Evolutionary conservation across 2,113 vertebrate genomes (phyloP).

Genomic region (Pyxicephalus adspersus): DNA sequence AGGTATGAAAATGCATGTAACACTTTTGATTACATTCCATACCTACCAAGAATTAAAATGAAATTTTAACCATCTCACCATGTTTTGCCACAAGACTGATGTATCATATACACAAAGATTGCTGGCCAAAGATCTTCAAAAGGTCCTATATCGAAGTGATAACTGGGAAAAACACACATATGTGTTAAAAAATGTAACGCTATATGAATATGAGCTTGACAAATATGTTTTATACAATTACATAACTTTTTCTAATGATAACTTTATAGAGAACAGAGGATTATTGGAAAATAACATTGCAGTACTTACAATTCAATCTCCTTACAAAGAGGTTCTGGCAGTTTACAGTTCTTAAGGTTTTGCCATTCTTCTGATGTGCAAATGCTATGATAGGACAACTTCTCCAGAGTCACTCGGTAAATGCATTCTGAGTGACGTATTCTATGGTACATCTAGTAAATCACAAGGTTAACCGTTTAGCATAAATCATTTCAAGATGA

Average conservation of each 20-base stretch:
- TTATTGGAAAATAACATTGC: too few relatives aligned
- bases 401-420: slow-evolving; percentile 98
- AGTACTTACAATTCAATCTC: slow-evolving; percentile 88
- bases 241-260: too few relatives aligned
- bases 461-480: not conserved
- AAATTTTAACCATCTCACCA: slow-evolving; percentile 74
- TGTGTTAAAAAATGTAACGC: too few relatives aligned
- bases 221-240: too few relatives aligned
- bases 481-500: too few relatives aligned
- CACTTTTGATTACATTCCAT: too few relatives aligned
- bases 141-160: slow-evolving; percentile 94
- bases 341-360: slow-evolving; percentile 85
- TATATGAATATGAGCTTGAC: too few relatives aligned
- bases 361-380: slow-evolving; percentile 97
- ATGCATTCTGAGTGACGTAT: slow-evolving; percentile 99
- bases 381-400: slow-evolving; percentile 96
- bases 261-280: too few relatives aligned
- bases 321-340: slow-evolving; percentile 86
- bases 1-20: too few relatives aligned
- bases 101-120: slow-evolving; percentile 96
- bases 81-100: slow-evolving; percentile 89
- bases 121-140: slow-evolving; percentile 96
- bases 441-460: slow-evolving; percentile 92
- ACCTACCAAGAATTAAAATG: too few relatives aligned
- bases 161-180: slow-evolving; percentile 70